Evolutionary conservation across 2,888 invertebrate genomes (phyloP), one percentile per base, ranked within the genome.

Genomic region (Vandiemenella viatica): DNA sequence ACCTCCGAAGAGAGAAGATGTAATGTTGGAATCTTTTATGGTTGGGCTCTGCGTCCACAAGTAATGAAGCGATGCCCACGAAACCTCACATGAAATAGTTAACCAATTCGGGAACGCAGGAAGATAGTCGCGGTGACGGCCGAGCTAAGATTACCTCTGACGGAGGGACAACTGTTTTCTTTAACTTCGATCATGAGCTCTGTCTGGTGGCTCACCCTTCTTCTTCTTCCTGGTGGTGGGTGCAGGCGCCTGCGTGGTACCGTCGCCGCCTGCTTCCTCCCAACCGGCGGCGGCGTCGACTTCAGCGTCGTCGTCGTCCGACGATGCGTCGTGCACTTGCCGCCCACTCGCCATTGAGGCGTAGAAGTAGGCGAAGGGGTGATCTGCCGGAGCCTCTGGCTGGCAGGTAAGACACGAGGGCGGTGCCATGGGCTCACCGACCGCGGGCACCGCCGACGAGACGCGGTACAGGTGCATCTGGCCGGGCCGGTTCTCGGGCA

Each of bases 401-500:
- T 51, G 43, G 63, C 93, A 93, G 0, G 92, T 89, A 48, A 92
- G 71, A 61, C 92, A 92, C 53, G 81, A 75, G n/a, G 88, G 85
- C 23, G 78, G 66, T 55, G 78, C 79, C 56, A 86, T 71, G 3
- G 82, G 75, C 1, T 81, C 79, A 1, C 85, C 85, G 4, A 80
- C 77, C 26, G 79, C 69, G 4, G 61, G 60, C 4, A 83, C 79
- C 48, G 81, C 73, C 1, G 87, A 80, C 1, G 81, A 79, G 7
- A 87, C 80, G 58, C 89, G 76, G 68, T 86, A 93, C 23, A 95
- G 67, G 61, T 93, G 93, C 62, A 85, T 79, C 65, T 91, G 86
- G 0, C 87, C 82, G 13, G 93, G 90, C 61, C 83, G 77, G 18
- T 77, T 77, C 61, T 88, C 83, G 0, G 91, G 89, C 45, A 87